phyloP scores from a whole-genome alignment of 2,113 vertebrate species.

The Ginglymostoma cirratum region DNA sequence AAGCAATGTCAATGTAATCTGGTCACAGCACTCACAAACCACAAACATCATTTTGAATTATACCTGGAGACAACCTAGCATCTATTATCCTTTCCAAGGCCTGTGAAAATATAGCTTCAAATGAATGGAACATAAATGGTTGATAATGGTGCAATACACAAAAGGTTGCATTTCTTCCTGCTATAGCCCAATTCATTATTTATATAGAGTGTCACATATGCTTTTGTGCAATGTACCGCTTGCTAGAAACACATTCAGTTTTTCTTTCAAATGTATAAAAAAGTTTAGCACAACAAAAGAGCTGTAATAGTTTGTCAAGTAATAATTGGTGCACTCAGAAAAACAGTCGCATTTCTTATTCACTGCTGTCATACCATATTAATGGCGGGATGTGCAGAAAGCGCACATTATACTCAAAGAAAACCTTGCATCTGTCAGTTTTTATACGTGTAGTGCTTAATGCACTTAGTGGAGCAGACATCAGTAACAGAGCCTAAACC shows the following conservation, averaged over 20 bases:
- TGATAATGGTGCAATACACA: background rate
- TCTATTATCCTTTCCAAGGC: background rate
- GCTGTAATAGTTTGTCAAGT: background rate
- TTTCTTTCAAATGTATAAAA: background rate
- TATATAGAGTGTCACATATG: background rate
- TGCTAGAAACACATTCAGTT: background rate
- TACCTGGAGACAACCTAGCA: background rate
- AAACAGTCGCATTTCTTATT: constrained; percentile 5
- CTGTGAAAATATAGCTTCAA: constrained; percentile 20
- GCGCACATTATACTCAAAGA: background rate
- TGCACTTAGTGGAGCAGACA: constrained; percentile 45
- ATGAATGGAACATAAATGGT: background rate
- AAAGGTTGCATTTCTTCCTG: background rate
- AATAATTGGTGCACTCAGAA: background rate
- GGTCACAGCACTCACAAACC: background rate
- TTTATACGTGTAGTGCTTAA: constrained; percentile 41
- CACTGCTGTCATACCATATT: background rate
- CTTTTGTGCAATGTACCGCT: background rate
- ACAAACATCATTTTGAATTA: background rate
- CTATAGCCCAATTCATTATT: background rate
- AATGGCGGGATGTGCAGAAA: background rate
- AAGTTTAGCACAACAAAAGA: constrained; percentile 8
- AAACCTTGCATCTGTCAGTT: background rate
- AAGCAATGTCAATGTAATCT: background rate
- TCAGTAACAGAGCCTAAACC: constrained; percentile 53